Evolutionary conservation across 1,140 invertebrate genomes (phyloP).

Genomic region (Himalopsyche phryganea): DNA sequence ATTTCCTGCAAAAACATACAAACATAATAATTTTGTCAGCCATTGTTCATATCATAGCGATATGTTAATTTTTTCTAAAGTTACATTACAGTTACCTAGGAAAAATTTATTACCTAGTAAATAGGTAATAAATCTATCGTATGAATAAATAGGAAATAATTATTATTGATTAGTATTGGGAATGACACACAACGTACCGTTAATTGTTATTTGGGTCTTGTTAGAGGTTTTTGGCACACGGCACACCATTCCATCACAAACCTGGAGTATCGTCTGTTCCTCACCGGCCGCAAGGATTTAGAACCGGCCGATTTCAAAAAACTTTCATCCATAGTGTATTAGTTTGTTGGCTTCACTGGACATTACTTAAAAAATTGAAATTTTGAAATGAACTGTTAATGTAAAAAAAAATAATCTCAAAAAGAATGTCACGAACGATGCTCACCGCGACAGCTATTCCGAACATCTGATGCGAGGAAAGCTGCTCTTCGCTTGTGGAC

Average conservation of each 20-base stretch:
- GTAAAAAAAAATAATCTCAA: too few species aligned
- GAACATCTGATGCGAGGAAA: background rate
- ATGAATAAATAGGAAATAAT: too few species aligned
- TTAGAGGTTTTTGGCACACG: slow-evolving; percentile 4
- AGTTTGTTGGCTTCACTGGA: too few species aligned
- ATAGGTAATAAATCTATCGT: too few species aligned
- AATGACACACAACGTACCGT: slow-evolving; percentile 7
- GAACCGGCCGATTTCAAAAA: slow-evolving; percentile 39
- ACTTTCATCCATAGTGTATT: slow-evolving; percentile 24
- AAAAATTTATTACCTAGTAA: too few species aligned
- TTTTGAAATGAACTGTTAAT: too few species aligned
- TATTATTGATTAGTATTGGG: background rate
- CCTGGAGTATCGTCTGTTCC: slow-evolving; percentile 57
- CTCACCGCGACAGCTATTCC: background rate
- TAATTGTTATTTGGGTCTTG: slow-evolving; percentile 4
- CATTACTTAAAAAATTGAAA: too few species aligned
- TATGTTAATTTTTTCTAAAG: too few species aligned
- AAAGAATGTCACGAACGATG: too few species aligned
- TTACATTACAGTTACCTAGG: too few species aligned
- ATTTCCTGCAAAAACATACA: slow-evolving; percentile 45
- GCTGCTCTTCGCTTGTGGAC: background rate
- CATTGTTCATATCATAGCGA: too few species aligned
- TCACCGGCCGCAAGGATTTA: slow-evolving; percentile 52
- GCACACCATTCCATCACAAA: slow-evolving; percentile 36
- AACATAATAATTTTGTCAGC: too few species aligned